Evolutionary conservation across 1,140 invertebrate genomes (phyloP).

Genomic region (Atta texana): DNA sequence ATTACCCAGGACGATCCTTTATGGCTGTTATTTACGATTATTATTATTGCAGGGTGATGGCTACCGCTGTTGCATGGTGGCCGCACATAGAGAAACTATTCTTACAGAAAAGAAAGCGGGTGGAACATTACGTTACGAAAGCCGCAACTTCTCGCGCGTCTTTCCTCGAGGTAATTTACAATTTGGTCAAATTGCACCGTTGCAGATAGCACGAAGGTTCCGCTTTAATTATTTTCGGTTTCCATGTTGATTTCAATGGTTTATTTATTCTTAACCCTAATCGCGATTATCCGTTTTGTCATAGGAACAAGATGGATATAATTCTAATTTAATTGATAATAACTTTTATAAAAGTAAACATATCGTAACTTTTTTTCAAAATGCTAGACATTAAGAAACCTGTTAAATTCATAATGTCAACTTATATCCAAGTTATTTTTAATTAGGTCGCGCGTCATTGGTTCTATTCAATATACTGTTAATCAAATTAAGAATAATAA

Average conservation of each 20-base stretch:
- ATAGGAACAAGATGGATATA: too few relatives aligned
- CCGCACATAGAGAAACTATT: slow-evolving; percentile 67
- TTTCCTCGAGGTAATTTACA: slow-evolving; percentile 41
- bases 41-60: slow-evolving; percentile 72
- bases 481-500: too few relatives aligned
- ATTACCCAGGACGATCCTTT: slow-evolving; percentile 76
- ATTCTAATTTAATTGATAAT: too few relatives aligned
- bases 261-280: background rate
- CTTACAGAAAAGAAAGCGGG: background rate
- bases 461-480: too few relatives aligned
- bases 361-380: too few relatives aligned
- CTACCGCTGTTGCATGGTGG: slow-evolving; percentile 49
- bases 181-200: slow-evolving; percentile 29
- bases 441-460: too few relatives aligned
- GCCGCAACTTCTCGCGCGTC: slow-evolving; percentile 48
- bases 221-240: slow-evolving; percentile 1
- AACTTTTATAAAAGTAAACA: too few relatives aligned
- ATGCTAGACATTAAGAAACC: too few relatives aligned
- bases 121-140: slow-evolving; percentile 36
- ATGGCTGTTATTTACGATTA: slow-evolving; percentile 80
- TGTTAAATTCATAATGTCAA: too few relatives aligned
- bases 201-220: background rate
- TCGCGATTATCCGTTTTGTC: too few relatives aligned
- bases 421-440: too few relatives aligned
- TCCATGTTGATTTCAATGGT: too few relatives aligned